Conservation (phyloP, 2,888 invertebrate species). For the Rhodophaea formosa region DNA sequence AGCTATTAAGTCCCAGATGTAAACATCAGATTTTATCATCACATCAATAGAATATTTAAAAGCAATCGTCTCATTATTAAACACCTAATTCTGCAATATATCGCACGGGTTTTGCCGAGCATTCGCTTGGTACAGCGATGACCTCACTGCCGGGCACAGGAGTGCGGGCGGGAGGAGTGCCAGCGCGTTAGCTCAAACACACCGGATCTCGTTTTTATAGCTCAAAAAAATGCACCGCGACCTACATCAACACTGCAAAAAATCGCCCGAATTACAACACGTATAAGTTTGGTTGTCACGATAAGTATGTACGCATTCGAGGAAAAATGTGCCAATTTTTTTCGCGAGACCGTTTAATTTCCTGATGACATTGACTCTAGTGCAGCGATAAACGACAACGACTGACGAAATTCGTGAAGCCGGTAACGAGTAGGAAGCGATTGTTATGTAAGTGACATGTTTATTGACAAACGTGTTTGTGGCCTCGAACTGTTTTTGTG, state of each 20-base stretch:
- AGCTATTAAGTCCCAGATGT: not conserved
- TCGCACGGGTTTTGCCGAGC: constrained; percentile 24
- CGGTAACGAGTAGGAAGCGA: constrained; percentile 18
- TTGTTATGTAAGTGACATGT: constrained; percentile 20
- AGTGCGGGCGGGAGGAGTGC: constrained; percentile 30
- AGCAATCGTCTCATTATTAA: too few relatives aligned
- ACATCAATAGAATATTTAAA: too few relatives aligned
- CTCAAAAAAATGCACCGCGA: constrained; percentile 59
- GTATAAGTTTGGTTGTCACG: constrained; percentile 9
- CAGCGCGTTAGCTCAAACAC: constrained; percentile 40
- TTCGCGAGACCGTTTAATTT: constrained; percentile 7
- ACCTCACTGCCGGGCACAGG: constrained; percentile 45
- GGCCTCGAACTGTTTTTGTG: constrained; percentile 10
- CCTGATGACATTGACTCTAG: constrained; percentile 14
- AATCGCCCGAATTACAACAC: constrained; percentile 31
- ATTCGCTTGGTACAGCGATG: constrained; percentile 40
- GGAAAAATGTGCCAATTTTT: constrained; percentile 13
- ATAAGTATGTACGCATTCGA: constrained; percentile 17
- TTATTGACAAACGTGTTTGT: constrained; percentile 12
- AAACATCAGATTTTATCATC: not conserved
- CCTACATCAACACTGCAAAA: constrained; percentile 71
- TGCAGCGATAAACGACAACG: not conserved
- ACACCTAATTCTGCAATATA: not conserved
- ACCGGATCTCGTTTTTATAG: constrained; percentile 55
- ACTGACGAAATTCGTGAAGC: not conserved